Conservation (phyloP, 2,888 invertebrate species). For the Girardia tigrina region DNA sequence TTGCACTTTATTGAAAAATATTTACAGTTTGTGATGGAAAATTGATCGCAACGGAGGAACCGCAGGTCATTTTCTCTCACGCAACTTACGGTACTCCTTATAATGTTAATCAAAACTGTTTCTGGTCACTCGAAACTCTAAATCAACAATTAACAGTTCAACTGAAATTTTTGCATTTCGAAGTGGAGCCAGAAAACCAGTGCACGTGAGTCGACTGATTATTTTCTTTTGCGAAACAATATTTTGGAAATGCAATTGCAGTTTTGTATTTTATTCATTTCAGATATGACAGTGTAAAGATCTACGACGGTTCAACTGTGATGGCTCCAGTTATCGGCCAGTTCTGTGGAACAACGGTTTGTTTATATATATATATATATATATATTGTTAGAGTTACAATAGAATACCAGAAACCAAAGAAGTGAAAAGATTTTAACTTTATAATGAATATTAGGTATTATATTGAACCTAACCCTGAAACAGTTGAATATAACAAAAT, state of each 20-base stretch:
- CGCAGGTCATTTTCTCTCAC: constrained; percentile 14
- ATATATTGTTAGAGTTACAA: too few species aligned
- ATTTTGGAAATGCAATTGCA: background rate
- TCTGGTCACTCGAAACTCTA: background rate
- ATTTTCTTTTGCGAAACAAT: background rate
- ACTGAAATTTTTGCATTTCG: constrained; percentile 23
- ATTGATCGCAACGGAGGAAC: constrained; percentile 26
- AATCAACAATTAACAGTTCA: background rate
- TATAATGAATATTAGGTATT: background rate
- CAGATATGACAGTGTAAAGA: constrained; percentile 21
- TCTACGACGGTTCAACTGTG: constrained; percentile 4
- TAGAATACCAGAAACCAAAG: too few species aligned
- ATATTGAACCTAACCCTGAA: too few species aligned
- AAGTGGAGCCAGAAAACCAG: constrained; percentile 10
- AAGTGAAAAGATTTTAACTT: background rate
- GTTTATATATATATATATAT: background rate
- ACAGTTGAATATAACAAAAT: too few species aligned
- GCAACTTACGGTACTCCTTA: background rate
- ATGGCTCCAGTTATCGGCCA: background rate
- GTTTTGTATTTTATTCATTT: background rate
- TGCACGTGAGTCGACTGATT: background rate
- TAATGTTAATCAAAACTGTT: constrained; percentile 13
- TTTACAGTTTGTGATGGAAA: constrained; percentile 25
- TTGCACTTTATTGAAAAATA: background rate
- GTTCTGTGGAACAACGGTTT: background rate